Evolutionary conservation across 2,888 invertebrate genomes (phyloP).

Genomic region (Teleogryllus oceanicus): DNA sequence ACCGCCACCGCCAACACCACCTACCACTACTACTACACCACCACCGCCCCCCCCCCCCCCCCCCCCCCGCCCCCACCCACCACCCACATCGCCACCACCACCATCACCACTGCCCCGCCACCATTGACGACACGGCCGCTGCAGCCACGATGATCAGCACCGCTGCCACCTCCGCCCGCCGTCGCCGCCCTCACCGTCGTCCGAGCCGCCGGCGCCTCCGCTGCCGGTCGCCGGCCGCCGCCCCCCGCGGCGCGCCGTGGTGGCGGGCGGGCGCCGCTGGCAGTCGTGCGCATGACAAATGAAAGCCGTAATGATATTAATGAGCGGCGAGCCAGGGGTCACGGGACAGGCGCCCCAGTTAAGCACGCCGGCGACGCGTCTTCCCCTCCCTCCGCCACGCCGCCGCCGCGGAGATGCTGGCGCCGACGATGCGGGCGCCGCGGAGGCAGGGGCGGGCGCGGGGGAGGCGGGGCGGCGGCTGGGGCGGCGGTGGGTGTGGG

Average conservation of each 20-base stretch:
- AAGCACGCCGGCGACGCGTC: neutral
- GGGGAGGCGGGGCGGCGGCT: no score
- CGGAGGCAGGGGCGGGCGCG: no score
- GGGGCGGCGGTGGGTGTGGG: no score
- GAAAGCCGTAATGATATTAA: conserved; percentile 18
- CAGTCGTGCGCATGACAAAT: neutral
- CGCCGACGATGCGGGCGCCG: neutral
- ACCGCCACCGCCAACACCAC: neutral
- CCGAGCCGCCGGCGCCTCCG: neutral
- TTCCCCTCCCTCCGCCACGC: neutral
- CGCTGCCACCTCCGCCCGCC: neutral
- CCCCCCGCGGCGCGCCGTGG: neutral
- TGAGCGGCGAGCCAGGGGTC: neutral
- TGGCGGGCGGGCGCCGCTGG: neutral
- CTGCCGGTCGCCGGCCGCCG: neutral
- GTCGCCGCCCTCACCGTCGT: neutral
- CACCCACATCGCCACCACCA: no score
- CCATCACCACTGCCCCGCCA: no score
- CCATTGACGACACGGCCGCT: no score
- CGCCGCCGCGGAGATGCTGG: neutral
- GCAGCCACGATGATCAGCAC: no score
- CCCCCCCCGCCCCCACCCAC: no score
- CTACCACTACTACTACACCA: neutral
- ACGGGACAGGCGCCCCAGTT: conserved; percentile 1
- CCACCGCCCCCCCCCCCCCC: no score